Conservation (phyloP, 2,888 invertebrate genomes). For the Acronicta psi region DNA sequence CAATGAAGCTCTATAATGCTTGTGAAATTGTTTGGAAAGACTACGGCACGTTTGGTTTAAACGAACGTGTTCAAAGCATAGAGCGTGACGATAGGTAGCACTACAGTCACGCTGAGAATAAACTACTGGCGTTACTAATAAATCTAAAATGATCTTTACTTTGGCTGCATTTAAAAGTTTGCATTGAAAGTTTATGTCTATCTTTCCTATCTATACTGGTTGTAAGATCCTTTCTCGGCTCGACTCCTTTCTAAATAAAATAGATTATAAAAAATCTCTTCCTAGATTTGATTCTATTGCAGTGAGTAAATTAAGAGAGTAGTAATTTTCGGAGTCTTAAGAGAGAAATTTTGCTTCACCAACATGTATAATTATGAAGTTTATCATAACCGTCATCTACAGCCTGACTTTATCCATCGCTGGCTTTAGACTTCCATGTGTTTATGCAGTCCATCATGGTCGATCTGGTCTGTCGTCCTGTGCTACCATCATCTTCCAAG, state of each 20-base stretch:
- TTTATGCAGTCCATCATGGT: too few relatives aligned
- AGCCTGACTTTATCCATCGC: too few relatives aligned
- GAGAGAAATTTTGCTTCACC: too few relatives aligned
- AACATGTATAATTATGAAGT: too few relatives aligned
- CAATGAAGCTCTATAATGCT: conserved; percentile 41
- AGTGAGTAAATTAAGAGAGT: too few relatives aligned
- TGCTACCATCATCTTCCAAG: too few relatives aligned
- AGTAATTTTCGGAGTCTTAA: too few relatives aligned
- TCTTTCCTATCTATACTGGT: background rate
- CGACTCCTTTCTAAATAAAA: background rate
- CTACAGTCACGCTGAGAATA: conserved; percentile 44
- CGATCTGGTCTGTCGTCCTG: too few relatives aligned
- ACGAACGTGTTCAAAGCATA: conserved; percentile 40
- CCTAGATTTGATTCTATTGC: too few relatives aligned
- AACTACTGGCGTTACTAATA: conserved; percentile 19
- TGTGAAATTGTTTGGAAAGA: conserved; percentile 47
- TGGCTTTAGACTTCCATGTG: too few relatives aligned
- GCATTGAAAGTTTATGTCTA: background rate
- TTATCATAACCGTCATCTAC: too few relatives aligned
- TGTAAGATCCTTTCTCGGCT: background rate
- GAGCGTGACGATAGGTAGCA: conserved; percentile 49
- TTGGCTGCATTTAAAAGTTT: background rate
- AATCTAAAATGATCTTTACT: conserved; percentile 3
- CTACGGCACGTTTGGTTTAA: conserved; percentile 43
- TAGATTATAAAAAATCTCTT: background rate